Evolutionary conservation across 1,140 invertebrate genomes (phyloP).

Genomic region (Lycorma delicatula): DNA sequence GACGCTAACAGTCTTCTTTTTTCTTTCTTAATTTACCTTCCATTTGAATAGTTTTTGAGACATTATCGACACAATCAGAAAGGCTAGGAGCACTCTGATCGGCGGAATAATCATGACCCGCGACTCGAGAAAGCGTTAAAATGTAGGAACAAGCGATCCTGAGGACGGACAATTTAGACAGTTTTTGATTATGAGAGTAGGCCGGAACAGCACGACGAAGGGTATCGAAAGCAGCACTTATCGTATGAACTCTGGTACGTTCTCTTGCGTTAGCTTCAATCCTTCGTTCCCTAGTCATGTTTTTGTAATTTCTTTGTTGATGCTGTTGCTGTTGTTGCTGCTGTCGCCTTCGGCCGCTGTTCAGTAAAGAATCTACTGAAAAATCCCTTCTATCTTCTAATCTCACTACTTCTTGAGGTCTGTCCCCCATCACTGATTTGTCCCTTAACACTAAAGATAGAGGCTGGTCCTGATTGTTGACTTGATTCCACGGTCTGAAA

Average conservation of each 20-base stretch:
- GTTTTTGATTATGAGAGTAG: slow-evolving; percentile 86
- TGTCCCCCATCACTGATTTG: slow-evolving; percentile 30
- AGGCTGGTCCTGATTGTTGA: slow-evolving; percentile 36
- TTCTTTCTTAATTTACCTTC: slow-evolving; percentile 83
- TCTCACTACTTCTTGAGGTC: slow-evolving; percentile 27
- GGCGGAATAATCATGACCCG: slow-evolving; percentile 50
- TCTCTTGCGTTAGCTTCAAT: slow-evolving; percentile 92
- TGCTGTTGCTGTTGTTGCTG: slow-evolving; percentile 29
- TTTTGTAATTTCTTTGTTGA: slow-evolving; percentile 81
- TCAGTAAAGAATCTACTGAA: not conserved
- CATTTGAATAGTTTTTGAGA: slow-evolving; percentile 81
- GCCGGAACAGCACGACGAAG: slow-evolving; percentile 74
- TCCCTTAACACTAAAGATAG: slow-evolving; percentile 37
- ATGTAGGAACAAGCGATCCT: slow-evolving; percentile 88
- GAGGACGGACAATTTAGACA: slow-evolving; percentile 84
- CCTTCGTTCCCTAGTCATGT: slow-evolving; percentile 83
- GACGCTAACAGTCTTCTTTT: slow-evolving; percentile 67
- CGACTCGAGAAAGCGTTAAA: slow-evolving; percentile 63
- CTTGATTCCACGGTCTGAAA: slow-evolving; percentile 46
- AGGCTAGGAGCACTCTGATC: slow-evolving; percentile 45
- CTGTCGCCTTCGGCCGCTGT: not conserved
- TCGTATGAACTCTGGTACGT: slow-evolving; percentile 85
- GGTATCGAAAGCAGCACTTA: slow-evolving; percentile 89
- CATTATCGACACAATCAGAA: slow-evolving; percentile 70
- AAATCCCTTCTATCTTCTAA: not conserved